These are phyloP conservation scores for Scaptomyza pallida DNA, from an alignment of 1,140 invertebrate species.

Conservation along the genomic window DNA sequence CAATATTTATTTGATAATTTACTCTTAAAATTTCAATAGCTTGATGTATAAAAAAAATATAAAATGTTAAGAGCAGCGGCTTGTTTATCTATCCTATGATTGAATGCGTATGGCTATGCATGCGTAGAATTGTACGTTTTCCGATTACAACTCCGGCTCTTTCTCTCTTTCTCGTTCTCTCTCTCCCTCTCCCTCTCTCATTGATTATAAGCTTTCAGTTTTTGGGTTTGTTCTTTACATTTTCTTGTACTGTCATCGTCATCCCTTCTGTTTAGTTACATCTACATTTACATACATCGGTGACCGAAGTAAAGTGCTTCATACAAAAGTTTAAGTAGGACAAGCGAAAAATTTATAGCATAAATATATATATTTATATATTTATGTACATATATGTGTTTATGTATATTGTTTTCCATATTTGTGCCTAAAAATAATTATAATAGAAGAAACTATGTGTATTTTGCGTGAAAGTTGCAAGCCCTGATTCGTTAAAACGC, in stretches of 20 bases:
- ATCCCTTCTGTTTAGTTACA: slow-evolving; percentile 38
- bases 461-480: background rate
- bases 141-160: slow-evolving; percentile 13
- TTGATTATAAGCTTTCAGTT: slow-evolving; percentile 22
- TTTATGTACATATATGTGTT: no score
- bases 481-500: background rate
- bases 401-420: slow-evolving; percentile 13
- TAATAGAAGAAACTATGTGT: slow-evolving; percentile 14
- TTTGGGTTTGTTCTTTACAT: slow-evolving; percentile 19
- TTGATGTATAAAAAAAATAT: no score
- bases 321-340: slow-evolving; percentile 22
- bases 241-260: slow-evolving; percentile 27
- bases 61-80: background rate
- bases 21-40: no score
- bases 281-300: slow-evolving; percentile 44
- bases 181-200: background rate
- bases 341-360: background rate
- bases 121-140: slow-evolving; percentile 3
- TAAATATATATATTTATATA: no score
- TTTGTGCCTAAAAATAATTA: slow-evolving; percentile 14
- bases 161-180: slow-evolving; percentile 2
- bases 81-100: background rate
- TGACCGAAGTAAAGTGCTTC: slow-evolving; percentile 31
- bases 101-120: no score
- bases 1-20: no score